Conservation (phyloP, 2,888 invertebrate species). For the Bhutanitis thaidina region DNA sequence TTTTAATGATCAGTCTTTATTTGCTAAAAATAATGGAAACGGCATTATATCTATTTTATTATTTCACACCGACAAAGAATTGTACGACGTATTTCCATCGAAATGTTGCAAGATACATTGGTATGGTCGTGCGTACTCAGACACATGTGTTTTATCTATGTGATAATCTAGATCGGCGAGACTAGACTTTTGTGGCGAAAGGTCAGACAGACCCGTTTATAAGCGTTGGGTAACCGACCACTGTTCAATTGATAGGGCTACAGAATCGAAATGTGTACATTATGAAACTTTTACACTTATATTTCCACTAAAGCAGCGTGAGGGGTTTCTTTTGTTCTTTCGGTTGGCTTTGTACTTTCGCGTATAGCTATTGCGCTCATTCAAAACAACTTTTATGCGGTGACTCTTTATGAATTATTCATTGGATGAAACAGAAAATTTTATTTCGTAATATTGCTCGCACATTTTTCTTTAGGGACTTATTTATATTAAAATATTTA, state of each 20-base stretch:
- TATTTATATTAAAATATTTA: too few relatives aligned
- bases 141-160: constrained; percentile 51
- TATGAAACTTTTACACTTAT: constrained; percentile 20
- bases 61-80: constrained; percentile 12
- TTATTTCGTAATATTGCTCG: neutral
- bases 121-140: constrained; percentile 33
- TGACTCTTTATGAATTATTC: constrained; percentile 8
- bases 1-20: too few relatives aligned
- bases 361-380: neutral
- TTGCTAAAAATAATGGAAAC: too few relatives aligned
- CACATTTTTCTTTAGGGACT: too few relatives aligned
- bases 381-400: neutral
- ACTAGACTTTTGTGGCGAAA: constrained; percentile 66
- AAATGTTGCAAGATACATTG: constrained; percentile 28
- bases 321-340: constrained; percentile 6
- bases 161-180: constrained; percentile 58
- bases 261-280: constrained; percentile 21
- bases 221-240: constrained; percentile 37
- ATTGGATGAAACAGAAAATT: neutral
- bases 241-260: constrained; percentile 29
- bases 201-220: constrained; percentile 56
- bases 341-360: neutral
- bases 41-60: too few relatives aligned
- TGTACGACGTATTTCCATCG: constrained; percentile 16
- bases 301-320: constrained; percentile 3